Evolutionary conservation across 2,888 invertebrate species (phyloP), one percentile per base, ranked within the genome.

Genomic region (Xylophagus ater): DNA sequence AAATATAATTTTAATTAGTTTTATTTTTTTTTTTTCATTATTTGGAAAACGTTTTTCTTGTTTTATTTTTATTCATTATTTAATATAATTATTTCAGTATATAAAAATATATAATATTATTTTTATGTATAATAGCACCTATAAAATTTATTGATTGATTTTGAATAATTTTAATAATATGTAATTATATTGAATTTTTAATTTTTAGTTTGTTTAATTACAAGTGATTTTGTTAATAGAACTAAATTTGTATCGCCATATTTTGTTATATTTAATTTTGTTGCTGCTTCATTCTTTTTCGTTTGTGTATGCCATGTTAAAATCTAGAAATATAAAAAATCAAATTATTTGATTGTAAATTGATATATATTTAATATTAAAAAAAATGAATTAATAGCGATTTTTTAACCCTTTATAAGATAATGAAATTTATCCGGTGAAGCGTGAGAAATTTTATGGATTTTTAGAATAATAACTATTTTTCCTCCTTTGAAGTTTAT

Each of bases 271-370:
- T 78, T 72, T 39, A 78, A 53, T 29, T 69, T 55, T 45, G 66
- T 64, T 38, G 76, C 75, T 17, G 73, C 70, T 48, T 70, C 70
- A 58, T 78, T 79, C 54, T 74, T 76, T 57, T 78, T 77, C 3
- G 78, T 74, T 63, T 80, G 80, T 33, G 81, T 81, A 54, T 81
- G 81, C 81, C 81, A 81, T 23, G 78, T 79, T 46, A 78, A 65
- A 49, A 81, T 71, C 76, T 77, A 52, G 9, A 60, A 59, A 29
- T 45, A 36, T 45, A 47, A 44, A 38, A 36, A 41, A 17, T 23
- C 24, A 20, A 34, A 41, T 33, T 36, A 41, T 14, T 7, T 26
- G 2, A 18, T 25, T 34, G 26, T 37, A 34, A 31, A 9, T 9
- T 34, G 29, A 7, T 29, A 29, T 25, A 35, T n/a, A 35, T 5